Evolutionary conservation across 2,113 vertebrate species (phyloP).

Genomic region (Nettapus auritus): DNA sequence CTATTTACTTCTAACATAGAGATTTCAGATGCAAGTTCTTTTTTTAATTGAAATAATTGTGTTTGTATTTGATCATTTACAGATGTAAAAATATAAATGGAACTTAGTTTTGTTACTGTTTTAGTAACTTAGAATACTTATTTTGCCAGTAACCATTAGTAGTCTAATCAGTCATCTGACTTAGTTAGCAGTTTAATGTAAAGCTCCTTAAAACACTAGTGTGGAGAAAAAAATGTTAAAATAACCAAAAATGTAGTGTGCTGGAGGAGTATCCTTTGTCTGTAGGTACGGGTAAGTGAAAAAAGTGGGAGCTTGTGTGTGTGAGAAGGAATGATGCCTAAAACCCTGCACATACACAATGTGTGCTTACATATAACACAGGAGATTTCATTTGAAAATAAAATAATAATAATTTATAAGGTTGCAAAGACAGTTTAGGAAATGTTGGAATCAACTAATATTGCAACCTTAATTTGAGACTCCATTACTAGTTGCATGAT

Average conservation of each 20-base stretch:
- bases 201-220: background rate
- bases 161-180: background rate
- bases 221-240: background rate
- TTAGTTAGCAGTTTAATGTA: background rate
- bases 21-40: background rate
- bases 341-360: rapidly evolving
- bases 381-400: background rate
- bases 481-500: background rate
- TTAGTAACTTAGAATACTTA: background rate
- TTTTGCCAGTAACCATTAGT: background rate
- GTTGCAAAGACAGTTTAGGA: background rate
- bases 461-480: background rate
- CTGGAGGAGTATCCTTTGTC: background rate
- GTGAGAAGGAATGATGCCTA: background rate
- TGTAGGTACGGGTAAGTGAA: background rate
- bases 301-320: background rate
- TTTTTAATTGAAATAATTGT: background rate
- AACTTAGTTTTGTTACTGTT: background rate
- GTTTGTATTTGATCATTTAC: background rate
- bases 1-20: background rate
- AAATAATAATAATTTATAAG: background rate
- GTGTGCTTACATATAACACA: background rate
- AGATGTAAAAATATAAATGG: background rate
- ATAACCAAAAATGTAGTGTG: background rate
- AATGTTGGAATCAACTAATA: background rate